Evolutionary conservation across 1,140 invertebrate genomes (phyloP), one percentile per base, ranked within the genome.

Genomic region (Sipha flava): DNA sequence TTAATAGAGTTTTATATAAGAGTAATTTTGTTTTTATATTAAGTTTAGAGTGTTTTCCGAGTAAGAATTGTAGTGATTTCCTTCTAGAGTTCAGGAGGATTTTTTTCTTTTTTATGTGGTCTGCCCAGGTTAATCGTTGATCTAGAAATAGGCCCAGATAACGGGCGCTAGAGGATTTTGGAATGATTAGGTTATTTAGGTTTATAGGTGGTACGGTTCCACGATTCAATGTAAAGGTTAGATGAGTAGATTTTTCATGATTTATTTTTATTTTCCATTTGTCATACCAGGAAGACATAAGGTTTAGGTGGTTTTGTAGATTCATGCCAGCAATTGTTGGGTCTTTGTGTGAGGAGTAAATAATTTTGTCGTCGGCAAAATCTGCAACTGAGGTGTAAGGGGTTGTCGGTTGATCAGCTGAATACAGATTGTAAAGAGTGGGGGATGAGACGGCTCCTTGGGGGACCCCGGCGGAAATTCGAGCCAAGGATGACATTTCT

Each of bases 391-490:
- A 80, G 2, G 75, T 82, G 37, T 82, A 80, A 23, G 70, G 43
- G 0, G 79, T 29, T n/a, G 49, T 80, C 16, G 84, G 84, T 52
- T 85, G 80, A 77, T 86, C 84, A n/a, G 81, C 75, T 2, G 83
- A 84, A 81, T 82, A 85, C 0, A 83, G 6, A 9, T 82, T 75
- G 80, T 85, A 85, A 6, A 85, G 81, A 3, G 81, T 31, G 0
- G 84, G 84, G 1, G 82, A 83, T 2, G 84, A 57, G 18, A 83
- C 82, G 54, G 83, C 83, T 21, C 85, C 84, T 81, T 85, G 83
- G 0, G 85, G 85, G 1, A 85, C 84, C 70, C 80, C 82, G n/a
- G 79, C 79, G 34, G 80, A n/a, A 7, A 79, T 47, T 21, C 7
- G 16, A 49, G 18, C 26, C 6, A 37, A 18, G 6, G 21, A 2